phyloP scores from a whole-genome alignment of 2,888 invertebrate genomes.

The Brachyptera risi region DNA sequence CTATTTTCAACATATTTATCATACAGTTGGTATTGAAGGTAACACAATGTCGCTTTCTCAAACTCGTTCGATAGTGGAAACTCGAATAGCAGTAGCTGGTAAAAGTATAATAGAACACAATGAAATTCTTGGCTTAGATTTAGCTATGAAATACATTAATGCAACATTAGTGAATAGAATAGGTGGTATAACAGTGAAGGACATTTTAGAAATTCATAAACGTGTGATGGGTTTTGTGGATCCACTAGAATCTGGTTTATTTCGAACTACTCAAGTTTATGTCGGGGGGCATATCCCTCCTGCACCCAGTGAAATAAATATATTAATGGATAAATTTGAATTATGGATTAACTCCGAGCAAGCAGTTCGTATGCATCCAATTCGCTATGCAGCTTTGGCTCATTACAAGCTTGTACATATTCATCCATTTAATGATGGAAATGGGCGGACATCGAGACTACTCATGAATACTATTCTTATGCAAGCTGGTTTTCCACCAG shows the following conservation, averaged over 20 bases:
- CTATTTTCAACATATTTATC: slow-evolving; percentile 91
- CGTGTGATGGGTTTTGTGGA: slow-evolving; percentile 93
- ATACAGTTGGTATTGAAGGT: slow-evolving; percentile 95
- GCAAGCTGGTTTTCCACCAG: slow-evolving; percentile 94
- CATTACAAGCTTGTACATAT: slow-evolving; percentile 97
- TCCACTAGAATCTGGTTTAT: slow-evolving; percentile 84
- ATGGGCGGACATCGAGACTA: slow-evolving; percentile 90
- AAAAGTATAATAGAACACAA: slow-evolving; percentile 96
- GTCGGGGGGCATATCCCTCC: slow-evolving; percentile 95
- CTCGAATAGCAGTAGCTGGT: slow-evolving; percentile 77
- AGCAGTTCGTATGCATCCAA: slow-evolving; percentile 81
- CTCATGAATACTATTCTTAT: slow-evolving; percentile 95
- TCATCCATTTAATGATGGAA: slow-evolving; percentile 96
- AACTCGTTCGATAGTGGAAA: slow-evolving; percentile 88
- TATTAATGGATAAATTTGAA: slow-evolving; percentile 83
- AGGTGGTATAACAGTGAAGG: slow-evolving; percentile 72
- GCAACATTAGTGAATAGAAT: slow-evolving; percentile 73
- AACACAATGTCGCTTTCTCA: slow-evolving; percentile 94
- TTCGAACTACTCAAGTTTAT: slow-evolving; percentile 86
- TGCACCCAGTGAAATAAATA: slow-evolving; percentile 72
- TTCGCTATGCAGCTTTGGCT: slow-evolving; percentile 89
- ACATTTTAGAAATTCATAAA: slow-evolving; percentile 88
- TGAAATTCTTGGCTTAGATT: slow-evolving; percentile 90
- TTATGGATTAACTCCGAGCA: slow-evolving; percentile 90
- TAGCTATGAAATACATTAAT: slow-evolving; percentile 90